phyloP scores from a whole-genome alignment of 2,113 vertebrate species.

The Bufo bufo region DNA sequence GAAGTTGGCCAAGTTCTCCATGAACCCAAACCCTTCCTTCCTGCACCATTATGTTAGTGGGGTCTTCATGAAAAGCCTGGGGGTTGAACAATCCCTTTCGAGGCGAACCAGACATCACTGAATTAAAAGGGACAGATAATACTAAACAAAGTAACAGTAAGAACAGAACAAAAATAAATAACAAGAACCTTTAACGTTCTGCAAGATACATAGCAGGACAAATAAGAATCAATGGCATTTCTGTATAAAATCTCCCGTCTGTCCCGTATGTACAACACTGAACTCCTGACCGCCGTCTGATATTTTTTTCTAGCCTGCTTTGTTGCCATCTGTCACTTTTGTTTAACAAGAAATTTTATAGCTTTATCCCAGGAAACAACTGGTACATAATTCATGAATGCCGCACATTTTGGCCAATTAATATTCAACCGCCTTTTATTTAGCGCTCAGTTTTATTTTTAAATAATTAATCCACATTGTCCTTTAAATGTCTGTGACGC shows the following conservation, averaged over 20 bases:
- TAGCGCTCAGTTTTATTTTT: slow-evolving; percentile 40
- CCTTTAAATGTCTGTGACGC: background rate
- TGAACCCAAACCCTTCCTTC: too few relatives aligned
- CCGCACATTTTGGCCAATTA: background rate
- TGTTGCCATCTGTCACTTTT: slow-evolving; percentile 28
- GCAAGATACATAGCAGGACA: background rate
- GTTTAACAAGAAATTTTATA: background rate
- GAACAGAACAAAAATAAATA: background rate
- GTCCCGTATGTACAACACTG: background rate
- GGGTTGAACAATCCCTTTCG: too few relatives aligned
- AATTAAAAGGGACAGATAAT: too few relatives aligned
- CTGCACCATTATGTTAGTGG: too few relatives aligned
- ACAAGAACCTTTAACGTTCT: background rate
- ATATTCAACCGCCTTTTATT: slow-evolving; percentile 20
- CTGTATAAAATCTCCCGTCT: background rate
- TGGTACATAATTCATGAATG: slow-evolving; percentile 19
- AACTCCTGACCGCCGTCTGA: background rate
- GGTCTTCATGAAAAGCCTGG: too few relatives aligned
- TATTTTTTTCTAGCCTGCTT: background rate
- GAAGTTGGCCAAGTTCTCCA: too few relatives aligned
- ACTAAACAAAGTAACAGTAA: too few relatives aligned
- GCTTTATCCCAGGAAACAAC: background rate
- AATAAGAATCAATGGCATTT: background rate
- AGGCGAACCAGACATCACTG: too few relatives aligned
- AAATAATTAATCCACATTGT: slow-evolving; percentile 30